Conservation (phyloP, 2,888 invertebrate species). For the Ptychoptera contaminata region DNA sequence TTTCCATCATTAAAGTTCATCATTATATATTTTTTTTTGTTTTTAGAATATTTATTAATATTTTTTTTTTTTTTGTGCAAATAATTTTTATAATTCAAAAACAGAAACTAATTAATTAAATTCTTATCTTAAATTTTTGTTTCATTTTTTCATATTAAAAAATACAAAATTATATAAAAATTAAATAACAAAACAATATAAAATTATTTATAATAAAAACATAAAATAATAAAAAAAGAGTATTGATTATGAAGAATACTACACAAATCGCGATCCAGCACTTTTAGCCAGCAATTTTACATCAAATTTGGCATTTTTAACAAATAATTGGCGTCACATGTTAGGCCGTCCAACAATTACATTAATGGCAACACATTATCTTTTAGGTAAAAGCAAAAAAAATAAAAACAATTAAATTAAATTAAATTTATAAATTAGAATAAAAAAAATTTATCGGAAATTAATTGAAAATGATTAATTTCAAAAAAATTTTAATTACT, state of each 20-base stretch:
- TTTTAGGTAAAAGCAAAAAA: slow-evolving; percentile 48
- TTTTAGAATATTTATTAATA: too few species aligned
- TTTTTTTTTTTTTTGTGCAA: neutral
- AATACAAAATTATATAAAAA: neutral
- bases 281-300: slow-evolving; percentile 88
- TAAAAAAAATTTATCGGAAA: too few species aligned
- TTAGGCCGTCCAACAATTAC: slow-evolving; percentile 91
- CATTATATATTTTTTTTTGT: too few species aligned
- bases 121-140: neutral
- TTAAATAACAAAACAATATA: neutral
- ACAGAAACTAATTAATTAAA: neutral
- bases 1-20: neutral
- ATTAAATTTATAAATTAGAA: too few species aligned
- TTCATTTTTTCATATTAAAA: too few species aligned
- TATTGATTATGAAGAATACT: slow-evolving; percentile 86
- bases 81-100: neutral
- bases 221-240: slow-evolving; percentile 40
- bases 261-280: slow-evolving; percentile 90
- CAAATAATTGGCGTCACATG: slow-evolving; percentile 94
- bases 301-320: slow-evolving; percentile 86
- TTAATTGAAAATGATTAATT: too few species aligned
- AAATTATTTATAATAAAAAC: neutral
- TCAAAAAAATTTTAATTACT: too few species aligned
- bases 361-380: slow-evolving; percentile 68
- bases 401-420: too few species aligned